Conservation (phyloP, 2,113 vertebrate species). For the Pterophyllum scalare region DNA sequence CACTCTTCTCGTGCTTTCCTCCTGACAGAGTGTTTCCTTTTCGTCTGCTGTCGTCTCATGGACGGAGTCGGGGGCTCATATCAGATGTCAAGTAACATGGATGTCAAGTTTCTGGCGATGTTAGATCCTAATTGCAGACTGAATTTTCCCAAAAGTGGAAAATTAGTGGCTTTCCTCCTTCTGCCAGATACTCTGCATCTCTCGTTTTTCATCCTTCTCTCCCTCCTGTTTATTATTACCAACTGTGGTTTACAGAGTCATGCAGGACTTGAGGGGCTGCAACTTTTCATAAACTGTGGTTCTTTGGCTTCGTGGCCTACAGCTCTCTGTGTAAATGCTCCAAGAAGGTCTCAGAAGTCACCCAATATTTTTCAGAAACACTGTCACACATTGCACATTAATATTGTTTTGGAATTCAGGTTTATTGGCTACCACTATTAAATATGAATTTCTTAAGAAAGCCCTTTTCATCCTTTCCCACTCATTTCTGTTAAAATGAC, state of each 20-base stretch:
- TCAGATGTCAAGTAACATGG: constrained; percentile 44
- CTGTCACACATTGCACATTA: background rate
- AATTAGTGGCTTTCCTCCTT: constrained; percentile 50
- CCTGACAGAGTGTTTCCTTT: constrained; percentile 30
- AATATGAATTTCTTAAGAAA: background rate
- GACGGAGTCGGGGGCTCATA: background rate
- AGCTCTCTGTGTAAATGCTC: background rate
- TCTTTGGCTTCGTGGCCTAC: constrained; percentile 9
- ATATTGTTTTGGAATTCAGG: background rate
- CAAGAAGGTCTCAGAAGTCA: background rate
- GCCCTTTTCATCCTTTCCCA: background rate
- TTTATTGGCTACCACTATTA: background rate
- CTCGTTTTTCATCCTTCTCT: constrained; percentile 29
- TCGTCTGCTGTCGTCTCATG: constrained; percentile 9
- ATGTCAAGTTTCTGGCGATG: constrained; percentile 48
- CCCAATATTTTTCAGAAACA: background rate
- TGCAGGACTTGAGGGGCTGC: constrained; percentile 44
- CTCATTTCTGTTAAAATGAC: constrained; percentile 17
- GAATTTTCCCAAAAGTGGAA: constrained; percentile 62
- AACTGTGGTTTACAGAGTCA: constrained; percentile 59
- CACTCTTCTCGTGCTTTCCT: constrained; percentile 31
- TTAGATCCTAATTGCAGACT: constrained; percentile 57
- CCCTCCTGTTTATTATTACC: constrained; percentile 59
- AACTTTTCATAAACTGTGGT: constrained; percentile 28
- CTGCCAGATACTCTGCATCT: constrained; percentile 50